Base-by-base conservation (phyloP, 2,113 vertebrate genomes). In the Phalacrocorax carbo region DNA sequence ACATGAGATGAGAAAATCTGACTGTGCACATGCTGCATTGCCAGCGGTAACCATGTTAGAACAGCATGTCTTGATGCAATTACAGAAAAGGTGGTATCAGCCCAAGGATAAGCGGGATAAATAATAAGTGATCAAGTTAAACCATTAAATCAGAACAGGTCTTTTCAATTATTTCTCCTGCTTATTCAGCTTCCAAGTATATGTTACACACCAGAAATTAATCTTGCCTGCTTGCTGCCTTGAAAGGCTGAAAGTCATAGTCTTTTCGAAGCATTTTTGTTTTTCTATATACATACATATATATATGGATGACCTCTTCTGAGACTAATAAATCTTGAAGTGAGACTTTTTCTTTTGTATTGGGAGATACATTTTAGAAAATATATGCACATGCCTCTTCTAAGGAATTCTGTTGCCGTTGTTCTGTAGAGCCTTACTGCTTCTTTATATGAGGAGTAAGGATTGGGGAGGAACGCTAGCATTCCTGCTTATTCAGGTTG, bases 21-120 rank as follows among this genome's bases (percentile, higher is more conserved):
- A 55, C 51, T 25, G 6, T 22, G 20, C 17, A 1, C 1, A 0
- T 2, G 3, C 25, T 30, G 49, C 11, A 7, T 40, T 0, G 1
- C 32, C 42, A 20, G 23, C 54, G 44, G 52, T 72, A 66, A 61
- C 44, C 18, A 3, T 10, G 17, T 36, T n/a, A 51, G 55, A 52
- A 57, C 54, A 57, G 61, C 0, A 0, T 27, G 36, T 26, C 34
- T 58, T 40, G 15, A 36, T 62, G 60, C 44, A 29, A 22, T 60
- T 65, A 42, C 46, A 66, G 44, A 46, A 38, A 25, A 52, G 46
- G 40, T 49, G 40, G 30, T 58, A 36, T 70, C n/a, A 65, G 62
- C 19, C 30, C 15, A 62, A 34, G 20, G 12, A 27, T 18, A 92
- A 84, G 55, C 0, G 2, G 55, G 19, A 44, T 73, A 40, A 86